Evolutionary conservation across 2,888 invertebrate genomes (phyloP).

Genomic region (Empis livida): DNA sequence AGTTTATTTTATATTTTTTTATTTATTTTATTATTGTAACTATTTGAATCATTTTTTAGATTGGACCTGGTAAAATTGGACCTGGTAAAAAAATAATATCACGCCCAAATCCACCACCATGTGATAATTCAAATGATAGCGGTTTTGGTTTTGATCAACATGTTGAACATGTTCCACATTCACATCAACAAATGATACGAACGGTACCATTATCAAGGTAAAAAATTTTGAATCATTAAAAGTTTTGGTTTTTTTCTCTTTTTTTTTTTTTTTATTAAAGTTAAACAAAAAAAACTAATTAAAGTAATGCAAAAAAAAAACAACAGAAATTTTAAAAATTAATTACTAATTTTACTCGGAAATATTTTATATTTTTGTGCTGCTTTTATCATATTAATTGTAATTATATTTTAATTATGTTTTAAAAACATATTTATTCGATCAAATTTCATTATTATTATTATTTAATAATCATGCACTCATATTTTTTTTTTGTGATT

Average conservation of each 20-base stretch:
- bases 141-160: slow-evolving; percentile 74
- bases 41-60: slow-evolving; percentile 15
- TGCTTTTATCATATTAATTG: no score
- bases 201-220: slow-evolving; percentile 34
- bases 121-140: slow-evolving; percentile 83
- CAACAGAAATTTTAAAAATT: no score
- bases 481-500: no score
- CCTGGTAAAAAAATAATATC: slow-evolving; percentile 33
- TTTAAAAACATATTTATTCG: no score
- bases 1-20: slow-evolving; percentile 11
- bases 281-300: no score
- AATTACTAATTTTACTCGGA: no score
- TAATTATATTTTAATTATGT: no score
- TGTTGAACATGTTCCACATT: slow-evolving; percentile 38
- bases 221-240: slow-evolving; percentile 2
- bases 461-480: no score
- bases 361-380: no score
- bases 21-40: not conserved
- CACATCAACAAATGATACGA: slow-evolving; percentile 30
- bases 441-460: no score
- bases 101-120: slow-evolving; percentile 42
- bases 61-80: slow-evolving; percentile 31
- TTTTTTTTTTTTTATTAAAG: not conserved
- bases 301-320: no score
- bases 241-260: not conserved